Evolutionary conservation across 2,888 invertebrate species (phyloP), one percentile per base, ranked within the genome.

Genomic region (Alviniconcha strummeri): DNA sequence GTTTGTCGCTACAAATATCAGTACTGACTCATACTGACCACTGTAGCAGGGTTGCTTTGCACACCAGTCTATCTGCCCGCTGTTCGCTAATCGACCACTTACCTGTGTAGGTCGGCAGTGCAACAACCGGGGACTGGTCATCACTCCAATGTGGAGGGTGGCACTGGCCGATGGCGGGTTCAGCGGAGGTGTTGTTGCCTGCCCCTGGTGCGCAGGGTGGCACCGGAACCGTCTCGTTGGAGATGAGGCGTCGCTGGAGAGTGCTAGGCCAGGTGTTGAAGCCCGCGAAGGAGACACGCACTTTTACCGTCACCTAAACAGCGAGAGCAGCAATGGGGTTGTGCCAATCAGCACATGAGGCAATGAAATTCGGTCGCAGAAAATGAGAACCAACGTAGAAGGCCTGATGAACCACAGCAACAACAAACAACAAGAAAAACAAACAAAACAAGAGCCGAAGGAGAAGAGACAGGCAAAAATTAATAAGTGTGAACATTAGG

Each of bases 81-180:
- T 36, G 36, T 0, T 36, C 36, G 3, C 36, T 36, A 1, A 36
- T 36, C 36, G 36, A 3, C 3, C 36, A 36, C 36, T 36, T 36
- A 36, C 36, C 36, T 36, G 36, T 36, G 36, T 36, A 36, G 36
- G 36, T 36, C 36, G 36, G 36, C 36, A 36, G 36, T 36, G 36
- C 36, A 36, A 36, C 36, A 36, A 36, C 36, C 4, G 74, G 15
- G 55, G n/a, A 17, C 17, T 57, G 19, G 7, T 4, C 52, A 0
- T 55, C n/a, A 52, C 75, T 81, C 81, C 74, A 81, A 54, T 81
- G 81, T 4, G 81, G 81, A 17, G 81, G 81, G n/a, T 75, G 55
- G 64, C 81, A 81, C n/a, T 57, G 13, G 13, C 19, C 17, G 57
- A 81, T 13, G 17, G 64, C 17, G 11, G 74, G 74, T 5, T n/a